phyloP scores from a whole-genome alignment of 2,113 vertebrate genomes.

The Dipodomys ordii region DNA sequence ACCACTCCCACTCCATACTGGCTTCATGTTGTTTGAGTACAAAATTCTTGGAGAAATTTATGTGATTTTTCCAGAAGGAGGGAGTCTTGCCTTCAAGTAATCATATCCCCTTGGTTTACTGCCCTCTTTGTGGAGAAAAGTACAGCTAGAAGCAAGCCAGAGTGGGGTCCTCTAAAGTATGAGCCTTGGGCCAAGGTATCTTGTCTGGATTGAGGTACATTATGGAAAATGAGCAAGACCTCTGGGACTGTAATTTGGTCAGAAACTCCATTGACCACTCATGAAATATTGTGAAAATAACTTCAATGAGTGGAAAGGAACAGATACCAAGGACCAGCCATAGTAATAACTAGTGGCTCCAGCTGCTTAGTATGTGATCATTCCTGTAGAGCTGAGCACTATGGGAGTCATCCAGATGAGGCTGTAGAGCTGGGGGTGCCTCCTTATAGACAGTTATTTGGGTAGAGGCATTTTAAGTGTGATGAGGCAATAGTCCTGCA shows the following conservation, averaged over 20 bases:
- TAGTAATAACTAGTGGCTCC: not conserved
- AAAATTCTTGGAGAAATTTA: not conserved
- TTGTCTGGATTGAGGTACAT: constrained; percentile 2
- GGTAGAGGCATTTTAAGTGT: constrained; percentile 43
- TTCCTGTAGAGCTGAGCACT: not conserved
- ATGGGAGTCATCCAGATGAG: not conserved
- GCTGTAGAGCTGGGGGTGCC: not conserved
- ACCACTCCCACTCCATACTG: not conserved
- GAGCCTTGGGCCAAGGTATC: not conserved
- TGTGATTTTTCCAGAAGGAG: not conserved
- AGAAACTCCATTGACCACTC: constrained; percentile 22
- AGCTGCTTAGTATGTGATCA: not conserved
- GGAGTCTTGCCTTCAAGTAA: not conserved
- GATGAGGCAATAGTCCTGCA: not conserved
- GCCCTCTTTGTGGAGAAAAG: not conserved
- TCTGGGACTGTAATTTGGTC: not conserved
- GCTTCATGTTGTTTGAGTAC: not conserved
- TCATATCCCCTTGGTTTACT: not conserved
- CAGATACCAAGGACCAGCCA: not conserved
- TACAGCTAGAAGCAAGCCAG: not conserved
- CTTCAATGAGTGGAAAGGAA: constrained; percentile 31
- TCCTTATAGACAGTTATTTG: not conserved
- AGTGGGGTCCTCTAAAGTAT: not conserved
- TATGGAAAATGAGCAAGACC: not conserved
- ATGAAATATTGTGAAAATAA: constrained; percentile 32